phyloP scores from a whole-genome alignment of 2,113 vertebrate species.

The Columba livia region DNA sequence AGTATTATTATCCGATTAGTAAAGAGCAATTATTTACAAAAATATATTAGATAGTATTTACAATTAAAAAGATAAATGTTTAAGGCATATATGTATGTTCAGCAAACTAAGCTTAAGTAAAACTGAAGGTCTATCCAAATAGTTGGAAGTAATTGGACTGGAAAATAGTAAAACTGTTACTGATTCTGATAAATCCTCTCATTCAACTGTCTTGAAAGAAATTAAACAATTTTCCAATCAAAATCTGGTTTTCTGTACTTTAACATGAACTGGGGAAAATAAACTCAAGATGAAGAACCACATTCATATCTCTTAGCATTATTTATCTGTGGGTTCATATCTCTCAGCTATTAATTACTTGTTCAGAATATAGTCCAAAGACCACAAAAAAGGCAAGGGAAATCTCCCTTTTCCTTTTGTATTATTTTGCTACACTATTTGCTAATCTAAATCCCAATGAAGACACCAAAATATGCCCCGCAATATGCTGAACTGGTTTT shows the following conservation, averaged over 20 bases:
- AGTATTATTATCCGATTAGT: constrained; percentile 43
- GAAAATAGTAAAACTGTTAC: neutral
- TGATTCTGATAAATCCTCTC: neutral
- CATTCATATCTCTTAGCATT: neutral
- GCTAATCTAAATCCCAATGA: neutral
- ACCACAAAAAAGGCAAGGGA: neutral
- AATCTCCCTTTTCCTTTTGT: neutral
- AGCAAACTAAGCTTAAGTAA: neutral
- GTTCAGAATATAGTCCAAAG: neutral
- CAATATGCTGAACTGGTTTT: neutral
- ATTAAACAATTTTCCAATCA: neutral
- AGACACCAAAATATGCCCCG: neutral
- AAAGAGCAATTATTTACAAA: constrained; percentile 28
- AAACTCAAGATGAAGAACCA: neutral
- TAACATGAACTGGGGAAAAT: neutral
- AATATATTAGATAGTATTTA: neutral
- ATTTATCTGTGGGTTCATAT: neutral
- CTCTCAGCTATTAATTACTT: neutral
- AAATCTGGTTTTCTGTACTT: neutral
- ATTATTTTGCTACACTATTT: neutral
- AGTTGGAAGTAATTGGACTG: neutral
- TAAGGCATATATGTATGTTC: neutral
- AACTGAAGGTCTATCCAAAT: neutral
- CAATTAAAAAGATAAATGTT: neutral
- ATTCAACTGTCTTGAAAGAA: neutral